Evolutionary conservation across 1,140 invertebrate genomes (phyloP).

Genomic region (Cydia strobilella): DNA sequence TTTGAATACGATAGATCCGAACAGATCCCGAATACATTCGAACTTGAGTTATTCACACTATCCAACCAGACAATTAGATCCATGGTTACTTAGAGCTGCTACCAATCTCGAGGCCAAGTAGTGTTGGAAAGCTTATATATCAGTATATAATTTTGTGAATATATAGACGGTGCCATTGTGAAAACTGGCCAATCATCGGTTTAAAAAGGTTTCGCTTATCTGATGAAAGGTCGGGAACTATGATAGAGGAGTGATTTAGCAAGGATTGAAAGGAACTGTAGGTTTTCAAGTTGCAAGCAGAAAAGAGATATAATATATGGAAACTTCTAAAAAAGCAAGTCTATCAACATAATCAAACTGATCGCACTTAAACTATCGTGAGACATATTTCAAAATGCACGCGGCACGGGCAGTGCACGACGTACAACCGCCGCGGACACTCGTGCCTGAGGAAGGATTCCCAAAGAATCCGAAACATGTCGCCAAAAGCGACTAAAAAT

Average conservation of each 20-base stretch:
- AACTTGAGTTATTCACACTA: neutral
- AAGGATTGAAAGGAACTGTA: neutral
- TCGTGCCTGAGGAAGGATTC: too few relatives aligned
- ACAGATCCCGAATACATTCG: constrained; percentile 13
- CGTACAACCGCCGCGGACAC: too few relatives aligned
- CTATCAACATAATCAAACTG: too few relatives aligned
- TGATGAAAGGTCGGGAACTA: constrained; percentile 29
- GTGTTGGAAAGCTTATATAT: neutral
- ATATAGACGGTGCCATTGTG: neutral
- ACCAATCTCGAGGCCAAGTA: neutral
- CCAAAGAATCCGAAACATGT: too few relatives aligned
- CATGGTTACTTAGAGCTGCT: neutral
- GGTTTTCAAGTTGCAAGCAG: neutral
- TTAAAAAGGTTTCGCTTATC: constrained; percentile 31
- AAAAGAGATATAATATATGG: too few relatives aligned
- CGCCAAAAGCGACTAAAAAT: too few relatives aligned
- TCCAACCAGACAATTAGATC: neutral
- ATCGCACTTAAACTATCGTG: too few relatives aligned
- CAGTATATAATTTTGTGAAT: neutral
- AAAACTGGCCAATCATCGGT: constrained; percentile 22
- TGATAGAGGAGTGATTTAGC: constrained; percentile 22
- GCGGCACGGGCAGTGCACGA: too few relatives aligned
- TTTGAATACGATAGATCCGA: constrained; percentile 52
- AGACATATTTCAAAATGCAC: too few relatives aligned
- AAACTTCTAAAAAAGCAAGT: too few relatives aligned